These are phyloP conservation scores for Pseudobourletiella spinata DNA, from an alignment of 1,140 invertebrate species.

Conservation along the genomic window DNA sequence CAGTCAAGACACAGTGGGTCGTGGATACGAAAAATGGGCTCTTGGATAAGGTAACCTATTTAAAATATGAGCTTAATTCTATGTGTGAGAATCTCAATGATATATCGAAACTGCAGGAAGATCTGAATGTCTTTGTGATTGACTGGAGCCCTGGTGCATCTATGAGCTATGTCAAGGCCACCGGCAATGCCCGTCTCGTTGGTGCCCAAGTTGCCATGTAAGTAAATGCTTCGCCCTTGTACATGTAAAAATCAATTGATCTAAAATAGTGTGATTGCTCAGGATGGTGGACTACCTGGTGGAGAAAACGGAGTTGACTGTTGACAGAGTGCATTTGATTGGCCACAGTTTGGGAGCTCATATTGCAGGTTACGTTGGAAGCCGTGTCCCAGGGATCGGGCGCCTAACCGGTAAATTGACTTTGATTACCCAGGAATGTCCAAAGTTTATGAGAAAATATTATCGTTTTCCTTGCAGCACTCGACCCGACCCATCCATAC, in stretches of 20 bases:
- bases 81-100: not conserved
- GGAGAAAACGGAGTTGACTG: not conserved
- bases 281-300: conserved; percentile 33
- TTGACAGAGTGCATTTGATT: conserved; percentile 11
- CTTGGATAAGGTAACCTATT: conserved; percentile 19
- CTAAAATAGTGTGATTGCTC: too few species aligned
- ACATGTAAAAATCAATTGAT: too few species aligned
- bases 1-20: conserved; percentile 5
- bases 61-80: not conserved
- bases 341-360: conserved; percentile 17
- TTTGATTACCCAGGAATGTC: too few species aligned
- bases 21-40: conserved; percentile 14
- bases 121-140: conserved; percentile 37
- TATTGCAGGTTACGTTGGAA: conserved; percentile 11
- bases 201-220: conserved; percentile 36
- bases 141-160: conserved; percentile 38
- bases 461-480: conserved; percentile 11
- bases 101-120: conserved; percentile 18
- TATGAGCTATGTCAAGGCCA: conserved; percentile 37
- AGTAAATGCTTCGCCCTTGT: too few species aligned
- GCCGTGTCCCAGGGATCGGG: not conserved
- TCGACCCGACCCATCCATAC: conserved; percentile 48
- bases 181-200: conserved; percentile 38
- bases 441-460: too few species aligned
- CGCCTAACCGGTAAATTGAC: conserved; percentile 11